These are phyloP conservation scores for Timandra comae DNA, from an alignment of 2,888 invertebrate species.

Conservation along the genomic window DNA sequence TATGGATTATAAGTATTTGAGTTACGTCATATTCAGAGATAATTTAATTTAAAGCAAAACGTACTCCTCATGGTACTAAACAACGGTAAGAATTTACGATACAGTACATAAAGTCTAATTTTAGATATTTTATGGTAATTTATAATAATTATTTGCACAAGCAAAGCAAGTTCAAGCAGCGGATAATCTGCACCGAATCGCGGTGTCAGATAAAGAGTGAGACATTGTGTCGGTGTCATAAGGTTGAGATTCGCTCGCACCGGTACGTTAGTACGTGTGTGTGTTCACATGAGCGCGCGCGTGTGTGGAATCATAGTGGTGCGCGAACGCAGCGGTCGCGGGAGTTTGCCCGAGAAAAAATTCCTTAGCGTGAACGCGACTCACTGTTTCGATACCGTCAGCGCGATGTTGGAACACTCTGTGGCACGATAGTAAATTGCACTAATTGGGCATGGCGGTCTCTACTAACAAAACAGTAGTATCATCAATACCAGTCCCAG, in stretches of 20 bases:
- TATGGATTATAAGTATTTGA: too few relatives aligned
- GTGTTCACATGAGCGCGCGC: slow-evolving; percentile 29
- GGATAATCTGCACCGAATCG: too few relatives aligned
- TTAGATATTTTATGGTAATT: too few relatives aligned
- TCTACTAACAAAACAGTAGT: slow-evolving; percentile 59
- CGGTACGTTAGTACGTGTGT: slow-evolving; percentile 30
- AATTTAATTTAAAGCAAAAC: too few relatives aligned
- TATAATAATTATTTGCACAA: too few relatives aligned
- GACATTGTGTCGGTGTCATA: too few relatives aligned
- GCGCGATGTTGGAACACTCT: slow-evolving; percentile 62
- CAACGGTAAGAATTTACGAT: too few relatives aligned
- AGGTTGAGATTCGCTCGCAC: slow-evolving; percentile 32
- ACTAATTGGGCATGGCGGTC: slow-evolving; percentile 72
- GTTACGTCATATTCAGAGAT: too few relatives aligned
- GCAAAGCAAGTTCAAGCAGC: too few relatives aligned
- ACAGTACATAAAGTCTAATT: too few relatives aligned
- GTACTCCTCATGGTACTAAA: too few relatives aligned
- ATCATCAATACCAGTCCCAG: slow-evolving; percentile 54
- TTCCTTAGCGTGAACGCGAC: slow-evolving; percentile 68
- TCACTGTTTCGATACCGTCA: slow-evolving; percentile 66
- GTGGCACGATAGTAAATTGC: slow-evolving; percentile 67
- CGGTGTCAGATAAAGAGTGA: too few relatives aligned
- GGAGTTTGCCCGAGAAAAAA: slow-evolving; percentile 53
- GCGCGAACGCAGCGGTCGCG: slow-evolving; percentile 65
- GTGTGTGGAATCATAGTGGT: slow-evolving; percentile 51